Percentiles rank a stretch among this genome's conserved stretches.
phyloP scores from a whole-genome alignment of 2,113 vertebrate species.

The Puffinus mauretanicus region DNA sequence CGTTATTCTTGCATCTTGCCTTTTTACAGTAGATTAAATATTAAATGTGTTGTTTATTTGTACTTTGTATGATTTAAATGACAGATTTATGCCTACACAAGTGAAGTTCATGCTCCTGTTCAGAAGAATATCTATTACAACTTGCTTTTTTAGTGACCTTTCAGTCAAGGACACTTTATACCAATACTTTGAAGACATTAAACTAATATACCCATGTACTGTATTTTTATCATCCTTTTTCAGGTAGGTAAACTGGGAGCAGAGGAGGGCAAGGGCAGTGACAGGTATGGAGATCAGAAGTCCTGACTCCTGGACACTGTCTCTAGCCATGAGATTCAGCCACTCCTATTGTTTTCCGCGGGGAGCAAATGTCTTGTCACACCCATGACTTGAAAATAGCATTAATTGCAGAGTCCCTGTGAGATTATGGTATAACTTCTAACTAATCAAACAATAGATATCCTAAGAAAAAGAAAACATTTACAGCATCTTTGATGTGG shows the following conservation, averaged over 20 bases:
- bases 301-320: background rate
- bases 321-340: background rate
- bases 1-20: background rate
- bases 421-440: background rate
- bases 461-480: background rate
- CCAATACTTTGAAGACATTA: background rate
- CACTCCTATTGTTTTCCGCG: background rate
- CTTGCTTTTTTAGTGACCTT: background rate
- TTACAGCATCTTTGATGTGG: background rate
- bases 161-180: background rate
- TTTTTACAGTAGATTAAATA: background rate
- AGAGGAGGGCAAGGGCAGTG: background rate
- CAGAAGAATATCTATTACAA: background rate
- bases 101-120: background rate
- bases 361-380: background rate
- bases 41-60: background rate
- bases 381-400: rapidly evolving
- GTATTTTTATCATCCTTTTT: background rate
- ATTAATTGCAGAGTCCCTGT: background rate
- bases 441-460: background rate
- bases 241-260: background rate
- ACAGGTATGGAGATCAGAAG: background rate
- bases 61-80: background rate
- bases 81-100: background rate
- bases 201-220: background rate